Evolutionary conservation across 2,888 invertebrate species (phyloP).

Genomic region (Merodon equestris): DNA sequence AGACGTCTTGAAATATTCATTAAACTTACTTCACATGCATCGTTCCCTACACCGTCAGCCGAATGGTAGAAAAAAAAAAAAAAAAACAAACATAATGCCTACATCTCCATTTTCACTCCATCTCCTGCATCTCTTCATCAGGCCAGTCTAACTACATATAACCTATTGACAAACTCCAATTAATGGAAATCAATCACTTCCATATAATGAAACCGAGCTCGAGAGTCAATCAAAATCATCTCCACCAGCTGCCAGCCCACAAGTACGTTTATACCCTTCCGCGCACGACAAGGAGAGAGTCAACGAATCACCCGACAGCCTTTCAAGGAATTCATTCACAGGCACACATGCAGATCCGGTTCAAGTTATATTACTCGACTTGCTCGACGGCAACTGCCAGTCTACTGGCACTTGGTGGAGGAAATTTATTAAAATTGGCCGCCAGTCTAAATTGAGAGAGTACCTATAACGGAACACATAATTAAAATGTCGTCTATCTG

Average conservation of each 20-base stretch:
- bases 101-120: too few relatives aligned
- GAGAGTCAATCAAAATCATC: slow-evolving; percentile 26
- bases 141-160: neutral
- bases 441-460: slow-evolving; percentile 30
- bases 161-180: slow-evolving; percentile 57
- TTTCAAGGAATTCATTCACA: slow-evolving; percentile 18
- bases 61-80: too few relatives aligned
- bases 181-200: slow-evolving; percentile 61
- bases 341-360: slow-evolving; percentile 38
- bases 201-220: slow-evolving; percentile 46
- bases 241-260: too few relatives aligned
- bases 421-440: slow-evolving; percentile 62
- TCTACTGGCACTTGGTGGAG: slow-evolving; percentile 27
- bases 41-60: too few relatives aligned
- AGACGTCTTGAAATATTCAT: too few relatives aligned
- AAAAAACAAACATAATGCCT: too few relatives aligned
- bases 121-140: too few relatives aligned
- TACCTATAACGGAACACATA: slow-evolving; percentile 52
- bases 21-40: too few relatives aligned
- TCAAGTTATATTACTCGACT: neutral
- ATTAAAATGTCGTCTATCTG: slow-evolving; percentile 59
- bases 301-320: neutral
- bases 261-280: too few relatives aligned
- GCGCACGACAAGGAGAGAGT: neutral
- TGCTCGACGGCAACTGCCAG: slow-evolving; percentile 21